Evolutionary conservation across 2,797 vertebrate species (phyloP), one percentile per base, ranked within the genome.

Genomic region (Microctenopoma steveboyesi): DNA sequence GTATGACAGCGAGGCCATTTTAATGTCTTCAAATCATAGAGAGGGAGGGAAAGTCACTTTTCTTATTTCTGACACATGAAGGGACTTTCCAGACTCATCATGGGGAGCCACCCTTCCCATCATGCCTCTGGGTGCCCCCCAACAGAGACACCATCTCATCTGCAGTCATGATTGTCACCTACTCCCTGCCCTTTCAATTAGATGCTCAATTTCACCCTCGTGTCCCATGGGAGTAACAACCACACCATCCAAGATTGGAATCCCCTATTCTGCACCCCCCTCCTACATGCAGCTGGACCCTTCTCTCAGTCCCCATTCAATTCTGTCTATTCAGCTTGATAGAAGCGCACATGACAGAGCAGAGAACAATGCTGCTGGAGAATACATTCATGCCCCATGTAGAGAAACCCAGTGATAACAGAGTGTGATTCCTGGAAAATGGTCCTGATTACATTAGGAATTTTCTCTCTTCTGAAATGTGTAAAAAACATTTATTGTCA

Each of bases 131-230:
- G 71, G 69, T 64, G n/a, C 64, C 63, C 58, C 58, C 74, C 85
- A 83, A 58, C 75, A 59, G 88, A 76, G 86, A 88, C 84, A 73
- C 71, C 71, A 81, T 88, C 88, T 92, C 90, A 91, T 93, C 90
- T 90, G 45, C 74, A 89, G 84, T 90, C 92, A 89, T 93, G 91
- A 93, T 92, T 92, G 90, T 94, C 91, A 92, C 91, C 85, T 88
- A 60, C 71, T 80, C 64, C 69, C 83, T 90, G 92, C 92, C 92
- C 91, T 95, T 94, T 94, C 92, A 93, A 94, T 94, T 94, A 95
- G 92, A 90, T 82, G 90, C 91, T 93, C 94, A 84, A 94, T 95
- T 95, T 94, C 92, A 91, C 86, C 88, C 69, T 53, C 2, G 40
- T 33, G 83, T 90, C 93, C 84, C 93, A 51, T 1, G 90, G 93